Percentiles rank a stretch among this genome's conserved stretches.
These are phyloP conservation scores for Myathropa florea DNA, from an alignment of 2,888 invertebrate species.

Conservation along the genomic window DNA sequence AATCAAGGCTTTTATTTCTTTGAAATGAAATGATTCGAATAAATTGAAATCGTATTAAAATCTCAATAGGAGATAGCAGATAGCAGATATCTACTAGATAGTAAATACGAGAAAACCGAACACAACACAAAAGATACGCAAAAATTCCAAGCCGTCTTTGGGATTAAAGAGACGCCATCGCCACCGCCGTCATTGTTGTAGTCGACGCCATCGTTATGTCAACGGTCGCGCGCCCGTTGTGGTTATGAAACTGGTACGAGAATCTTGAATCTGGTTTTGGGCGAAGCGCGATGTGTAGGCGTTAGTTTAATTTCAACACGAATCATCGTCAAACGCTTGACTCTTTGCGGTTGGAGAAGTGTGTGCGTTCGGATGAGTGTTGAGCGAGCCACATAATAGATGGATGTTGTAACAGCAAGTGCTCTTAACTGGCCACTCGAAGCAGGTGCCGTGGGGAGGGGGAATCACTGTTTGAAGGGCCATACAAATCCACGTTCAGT, in stretches of 20 bases:
- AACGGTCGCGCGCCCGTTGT: constrained; percentile 9
- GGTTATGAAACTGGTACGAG: constrained; percentile 56
- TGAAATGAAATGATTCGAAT: constrained; percentile 44
- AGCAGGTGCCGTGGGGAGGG: neutral
- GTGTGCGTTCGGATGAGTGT: constrained; percentile 11
- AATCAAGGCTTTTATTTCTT: constrained; percentile 30
- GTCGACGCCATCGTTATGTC: constrained; percentile 49
- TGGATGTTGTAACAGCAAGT: constrained; percentile 50
- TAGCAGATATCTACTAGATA: constrained; percentile 2
- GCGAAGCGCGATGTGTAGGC: constrained; percentile 56
- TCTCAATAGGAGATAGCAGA: constrained; percentile 3
- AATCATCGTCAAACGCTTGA: constrained; percentile 27
- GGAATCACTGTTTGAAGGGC: constrained; percentile 32
- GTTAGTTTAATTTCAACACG: constrained; percentile 64
- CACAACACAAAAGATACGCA: constrained; percentile 30
- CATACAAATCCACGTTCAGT: constrained; percentile 61
- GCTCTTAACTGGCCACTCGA: constrained; percentile 24
- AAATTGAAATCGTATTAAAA: constrained; percentile 54
- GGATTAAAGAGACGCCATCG: constrained; percentile 12
- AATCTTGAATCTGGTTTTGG: constrained; percentile 56
- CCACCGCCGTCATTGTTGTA: neutral
- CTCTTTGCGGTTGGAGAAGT: constrained; percentile 11
- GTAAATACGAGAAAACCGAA: constrained; percentile 14
- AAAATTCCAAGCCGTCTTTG: constrained; percentile 48
- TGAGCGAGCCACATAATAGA: constrained; percentile 16